Evolutionary conservation across 2,113 vertebrate species (phyloP).

Genomic region (Columba janthina): DNA sequence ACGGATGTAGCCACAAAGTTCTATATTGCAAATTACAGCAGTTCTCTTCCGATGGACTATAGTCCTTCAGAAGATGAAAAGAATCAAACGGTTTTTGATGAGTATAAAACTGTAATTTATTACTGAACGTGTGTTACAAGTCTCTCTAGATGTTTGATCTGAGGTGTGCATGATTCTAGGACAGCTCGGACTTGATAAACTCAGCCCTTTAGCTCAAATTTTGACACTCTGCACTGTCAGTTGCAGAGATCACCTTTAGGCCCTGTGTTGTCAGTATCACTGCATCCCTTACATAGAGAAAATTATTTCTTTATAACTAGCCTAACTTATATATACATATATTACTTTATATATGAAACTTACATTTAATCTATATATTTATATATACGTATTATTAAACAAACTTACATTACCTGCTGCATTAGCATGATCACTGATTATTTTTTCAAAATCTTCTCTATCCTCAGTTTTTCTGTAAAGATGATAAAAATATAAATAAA

Average conservation of each 20-base stretch:
- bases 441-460: slow-evolving; percentile 85
- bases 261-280: not conserved
- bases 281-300: not conserved
- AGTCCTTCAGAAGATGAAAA: not conserved
- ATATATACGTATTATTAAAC: not conserved
- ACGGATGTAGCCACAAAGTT: not conserved
- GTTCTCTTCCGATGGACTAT: not conserved
- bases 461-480: slow-evolving; percentile 74
- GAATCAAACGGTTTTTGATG: not conserved
- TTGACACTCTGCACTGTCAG: not conserved
- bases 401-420: slow-evolving; percentile 82
- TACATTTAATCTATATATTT: not conserved
- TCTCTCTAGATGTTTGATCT: not conserved
- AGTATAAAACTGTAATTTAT: not conserved
- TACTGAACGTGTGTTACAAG: not conserved
- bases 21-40: not conserved
- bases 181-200: not conserved
- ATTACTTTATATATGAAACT: not conserved
- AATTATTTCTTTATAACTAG: not conserved
- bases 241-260: not conserved
- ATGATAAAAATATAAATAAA: slow-evolving; percentile 63
- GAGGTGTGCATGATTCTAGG: not conserved
- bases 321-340: not conserved
- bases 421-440: slow-evolving; percentile 82
- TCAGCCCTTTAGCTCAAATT: not conserved